phyloP scores from a whole-genome alignment of 1,140 invertebrate genomes.

The Teleopsis dalmanni region DNA sequence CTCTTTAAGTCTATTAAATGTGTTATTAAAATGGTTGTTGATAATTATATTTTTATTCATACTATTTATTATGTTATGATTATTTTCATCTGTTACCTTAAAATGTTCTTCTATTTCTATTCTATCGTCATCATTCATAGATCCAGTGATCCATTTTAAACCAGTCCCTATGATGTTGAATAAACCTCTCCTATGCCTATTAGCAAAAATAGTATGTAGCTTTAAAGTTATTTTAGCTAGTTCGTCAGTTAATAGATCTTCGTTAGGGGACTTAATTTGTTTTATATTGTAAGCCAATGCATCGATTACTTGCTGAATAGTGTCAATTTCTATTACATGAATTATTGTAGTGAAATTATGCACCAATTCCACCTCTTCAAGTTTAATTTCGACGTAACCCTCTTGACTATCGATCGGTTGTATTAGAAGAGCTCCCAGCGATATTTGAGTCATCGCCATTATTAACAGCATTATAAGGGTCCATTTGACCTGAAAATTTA shows the following conservation, averaged over 20 bases:
- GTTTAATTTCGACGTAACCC: background rate
- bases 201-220: background rate
- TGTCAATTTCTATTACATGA: background rate
- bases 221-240: background rate
- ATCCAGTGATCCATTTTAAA: background rate
- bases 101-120: background rate
- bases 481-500: constrained; percentile 3
- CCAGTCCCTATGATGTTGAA: background rate
- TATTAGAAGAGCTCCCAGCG: background rate
- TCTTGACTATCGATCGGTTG: background rate
- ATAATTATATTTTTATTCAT: background rate
- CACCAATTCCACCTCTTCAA: background rate
- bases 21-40: background rate
- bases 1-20: background rate
- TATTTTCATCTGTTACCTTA: background rate
- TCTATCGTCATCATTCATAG: background rate
- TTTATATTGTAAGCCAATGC: background rate
- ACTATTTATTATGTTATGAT: background rate
- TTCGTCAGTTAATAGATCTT: background rate
- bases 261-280: background rate
- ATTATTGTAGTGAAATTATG: background rate
- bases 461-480: background rate
- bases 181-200: background rate
- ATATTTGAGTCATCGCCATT: background rate
- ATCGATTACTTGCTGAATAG: background rate